phyloP scores from a whole-genome alignment of 2,113 vertebrate species.

The Anguilla japonica region DNA sequence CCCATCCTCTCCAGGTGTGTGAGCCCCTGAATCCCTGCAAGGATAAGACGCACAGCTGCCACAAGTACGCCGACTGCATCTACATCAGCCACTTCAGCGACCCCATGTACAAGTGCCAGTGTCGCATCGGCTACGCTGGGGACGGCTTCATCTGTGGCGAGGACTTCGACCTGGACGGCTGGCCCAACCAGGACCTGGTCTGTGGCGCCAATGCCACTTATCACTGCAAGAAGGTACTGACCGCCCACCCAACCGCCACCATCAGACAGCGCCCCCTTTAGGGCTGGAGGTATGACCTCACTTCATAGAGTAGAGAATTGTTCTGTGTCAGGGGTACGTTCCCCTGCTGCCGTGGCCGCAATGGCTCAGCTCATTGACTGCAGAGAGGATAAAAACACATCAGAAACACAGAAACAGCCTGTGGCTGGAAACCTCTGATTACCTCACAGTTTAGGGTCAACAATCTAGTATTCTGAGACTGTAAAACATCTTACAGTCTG shows the following conservation, averaged over 20 bases:
- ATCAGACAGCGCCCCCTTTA: neutral
- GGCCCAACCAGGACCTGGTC: constrained; percentile 85
- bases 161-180: constrained; percentile 94
- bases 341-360: too few species aligned
- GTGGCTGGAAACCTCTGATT: too few species aligned
- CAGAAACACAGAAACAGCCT: too few species aligned
- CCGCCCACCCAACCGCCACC: neutral
- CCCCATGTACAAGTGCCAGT: constrained; percentile 88
- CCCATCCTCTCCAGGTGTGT: constrained; percentile 78
- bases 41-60: constrained; percentile 88
- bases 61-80: constrained; percentile 81
- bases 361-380: too few species aligned
- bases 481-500: too few species aligned
- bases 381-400: too few species aligned
- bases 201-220: constrained; percentile 89
- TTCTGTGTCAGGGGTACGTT: too few species aligned
- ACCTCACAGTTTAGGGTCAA: too few species aligned
- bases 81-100: constrained; percentile 90
- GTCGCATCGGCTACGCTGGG: constrained; percentile 88
- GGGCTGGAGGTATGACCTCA: neutral
- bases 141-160: constrained; percentile 92
- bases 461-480: too few species aligned
- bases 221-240: constrained; percentile 83
- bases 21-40: constrained; percentile 93
- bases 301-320: too few species aligned